Evolutionary conservation across 1,140 invertebrate species (phyloP).

Genomic region (Trachymyrmex cornetzi): DNA sequence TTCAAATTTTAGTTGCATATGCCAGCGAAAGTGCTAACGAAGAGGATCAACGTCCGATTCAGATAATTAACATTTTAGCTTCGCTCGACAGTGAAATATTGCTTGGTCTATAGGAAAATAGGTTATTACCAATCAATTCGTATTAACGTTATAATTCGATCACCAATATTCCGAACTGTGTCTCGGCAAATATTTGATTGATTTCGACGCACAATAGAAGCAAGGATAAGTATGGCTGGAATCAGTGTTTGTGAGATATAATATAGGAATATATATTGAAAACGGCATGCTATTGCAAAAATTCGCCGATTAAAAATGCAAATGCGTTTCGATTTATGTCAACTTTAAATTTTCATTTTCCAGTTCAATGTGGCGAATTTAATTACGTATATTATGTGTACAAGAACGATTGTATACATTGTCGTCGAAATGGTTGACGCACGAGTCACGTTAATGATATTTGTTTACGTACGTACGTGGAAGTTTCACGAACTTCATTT

Average conservation of each 20-base stretch:
- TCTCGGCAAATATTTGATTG: constrained; percentile 25
- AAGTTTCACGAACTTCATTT: constrained; percentile 65
- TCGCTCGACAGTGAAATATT: constrained; percentile 30
- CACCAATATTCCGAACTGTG: constrained; percentile 5
- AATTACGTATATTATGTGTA: constrained; percentile 58
- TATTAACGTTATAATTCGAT: constrained; percentile 42
- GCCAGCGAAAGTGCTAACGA: constrained; percentile 41
- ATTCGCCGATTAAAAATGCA: constrained; percentile 12
- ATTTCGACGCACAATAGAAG: constrained; percentile 33
- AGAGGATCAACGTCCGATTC: constrained; percentile 16
- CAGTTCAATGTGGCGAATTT: constrained; percentile 47
- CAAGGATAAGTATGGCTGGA: constrained; percentile 25
- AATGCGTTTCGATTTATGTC: constrained; percentile 20
- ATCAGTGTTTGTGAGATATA: constrained; percentile 10
- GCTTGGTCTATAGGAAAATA: constrained; percentile 40
- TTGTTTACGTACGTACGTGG: constrained; percentile 51
- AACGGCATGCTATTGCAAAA: constrained; percentile 8
- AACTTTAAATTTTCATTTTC: constrained; percentile 54
- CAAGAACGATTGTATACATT: constrained; percentile 52
- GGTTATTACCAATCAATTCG: constrained; percentile 49
- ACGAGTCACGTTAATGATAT: constrained; percentile 57
- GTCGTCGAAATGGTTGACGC: constrained; percentile 34
- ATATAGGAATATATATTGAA: constrained; percentile 14
- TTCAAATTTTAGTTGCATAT: constrained; percentile 11
- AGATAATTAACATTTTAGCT: constrained; percentile 40